Evolutionary conservation across 37 sponge, comb jelly and placozoan species (phyloP).

Genomic region (Cliona cf. orientalis): DNA sequence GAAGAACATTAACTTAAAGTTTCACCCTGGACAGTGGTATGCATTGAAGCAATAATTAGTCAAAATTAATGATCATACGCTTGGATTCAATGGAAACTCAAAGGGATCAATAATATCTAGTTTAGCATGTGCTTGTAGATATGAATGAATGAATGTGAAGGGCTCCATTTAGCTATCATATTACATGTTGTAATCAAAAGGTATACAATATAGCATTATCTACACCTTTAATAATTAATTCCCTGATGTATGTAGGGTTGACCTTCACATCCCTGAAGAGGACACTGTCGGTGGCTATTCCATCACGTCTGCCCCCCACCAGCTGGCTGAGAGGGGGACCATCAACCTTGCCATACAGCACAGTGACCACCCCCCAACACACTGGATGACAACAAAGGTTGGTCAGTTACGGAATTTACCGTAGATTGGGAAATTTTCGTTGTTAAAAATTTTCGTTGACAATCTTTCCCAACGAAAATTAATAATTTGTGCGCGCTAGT

Average conservation of each 20-base stretch:
- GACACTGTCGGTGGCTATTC: slow-evolving; percentile 85
- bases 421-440: no score
- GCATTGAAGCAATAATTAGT: neutral
- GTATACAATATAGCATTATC: neutral
- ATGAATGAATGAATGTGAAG: no score
- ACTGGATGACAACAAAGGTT: slow-evolving; percentile 74
- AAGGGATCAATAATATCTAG: no score
- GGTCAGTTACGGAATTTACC: no score
- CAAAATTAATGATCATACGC: neutral
- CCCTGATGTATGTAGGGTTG: slow-evolving; percentile 53
- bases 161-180: neutral
- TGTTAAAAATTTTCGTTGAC: no score
- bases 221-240: neutral
- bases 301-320: slow-evolving; percentile 75
- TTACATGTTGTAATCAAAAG: neutral
- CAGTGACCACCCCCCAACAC: slow-evolving; percentile 75
- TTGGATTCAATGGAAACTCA: neutral
- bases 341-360: slow-evolving; percentile 77
- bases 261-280: slow-evolving; percentile 66
- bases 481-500: no score
- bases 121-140: slow-evolving; percentile 14
- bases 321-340: slow-evolving; percentile 18
- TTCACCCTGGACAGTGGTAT: slow-evolving; percentile 83
- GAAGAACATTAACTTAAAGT: slow-evolving; percentile 30
- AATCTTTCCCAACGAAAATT: no score